Evolutionary conservation across 1,140 invertebrate species (phyloP), one percentile per base, ranked within the genome.

Genomic region (Drosophila dunni): DNA sequence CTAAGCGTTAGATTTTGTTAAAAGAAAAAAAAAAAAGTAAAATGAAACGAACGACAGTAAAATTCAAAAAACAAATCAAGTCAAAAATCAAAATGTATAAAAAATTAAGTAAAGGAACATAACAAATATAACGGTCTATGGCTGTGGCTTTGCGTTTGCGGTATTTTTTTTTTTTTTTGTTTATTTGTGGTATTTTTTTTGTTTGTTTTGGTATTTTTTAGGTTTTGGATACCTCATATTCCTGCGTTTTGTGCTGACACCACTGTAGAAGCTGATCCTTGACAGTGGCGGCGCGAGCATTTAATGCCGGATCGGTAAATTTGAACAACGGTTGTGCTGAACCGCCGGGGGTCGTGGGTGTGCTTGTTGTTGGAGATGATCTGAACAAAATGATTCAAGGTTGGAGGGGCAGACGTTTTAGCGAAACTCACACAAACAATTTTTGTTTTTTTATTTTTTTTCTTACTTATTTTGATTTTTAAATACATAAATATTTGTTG

Each of bases 231-330:
- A 98, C 98, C 95, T 98, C 96, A 93, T 99, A 99, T 93, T 97
- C 98, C 94, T 96, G 95, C 81, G 98, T 99, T 95, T 98, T 98
- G 93, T 96, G 96, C 93, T 97, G 97, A 94, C 97, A 98, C 98
- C 98, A 99, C 92, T 96, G 95, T 93, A 99, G 95, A 89, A 99
- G 95, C 93, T 98, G 95, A 93, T 99, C 97, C 95, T 99, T 99
- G 93, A 98, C 98, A 93, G 97, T 96, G 93, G 95, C 96, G 78
- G 97, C 97, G 94, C 96, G 97, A 93, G 96, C 94, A 93, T 95
- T 95, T 93, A 98, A 94, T 92, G 95, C 95, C 86, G 96, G 95
- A 94, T 97, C 96, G 91, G 96, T 97, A 94, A 97, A 97, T 95
- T 96, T 96, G 95, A 97, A 97, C 86, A 96, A 94, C 88, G 95